Evolutionary conservation across 2,888 invertebrate genomes (phyloP).

Genomic region (Papilio gigon): DNA sequence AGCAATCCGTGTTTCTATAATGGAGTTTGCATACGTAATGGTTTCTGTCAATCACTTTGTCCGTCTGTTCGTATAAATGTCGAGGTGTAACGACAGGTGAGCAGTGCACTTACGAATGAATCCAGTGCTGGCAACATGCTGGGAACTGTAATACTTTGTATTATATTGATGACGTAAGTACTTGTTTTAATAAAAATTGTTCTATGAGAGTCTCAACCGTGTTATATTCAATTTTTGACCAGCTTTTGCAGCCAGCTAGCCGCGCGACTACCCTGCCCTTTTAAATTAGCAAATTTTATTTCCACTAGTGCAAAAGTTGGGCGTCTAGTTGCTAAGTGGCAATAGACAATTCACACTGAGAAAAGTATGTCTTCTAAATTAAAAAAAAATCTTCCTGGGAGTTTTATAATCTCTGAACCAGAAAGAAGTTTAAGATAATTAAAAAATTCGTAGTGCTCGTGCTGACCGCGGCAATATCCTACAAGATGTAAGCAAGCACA

Average conservation of each 20-base stretch:
- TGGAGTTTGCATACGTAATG: conserved; percentile 56
- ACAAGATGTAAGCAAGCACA: conserved; percentile 53
- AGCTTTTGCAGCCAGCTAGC: no score
- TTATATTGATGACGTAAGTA: conserved; percentile 40
- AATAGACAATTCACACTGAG: no score
- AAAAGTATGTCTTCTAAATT: no score
- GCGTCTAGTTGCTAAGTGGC: no score
- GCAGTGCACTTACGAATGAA: conserved; percentile 35
- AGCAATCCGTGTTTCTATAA: conserved; percentile 46
- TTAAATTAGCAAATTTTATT: no score
- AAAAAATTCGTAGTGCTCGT: conserved; percentile 49
- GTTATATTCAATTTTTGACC: conserved; percentile 6
- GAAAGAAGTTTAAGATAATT: no score
- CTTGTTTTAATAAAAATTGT: no score
- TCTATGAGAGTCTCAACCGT: no score
- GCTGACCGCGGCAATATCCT: conserved; percentile 55
- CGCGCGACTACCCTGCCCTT: no score
- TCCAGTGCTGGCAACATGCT: conserved; percentile 48
- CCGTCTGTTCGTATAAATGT: conserved; percentile 41
- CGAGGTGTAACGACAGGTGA: neutral
- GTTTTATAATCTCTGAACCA: no score
- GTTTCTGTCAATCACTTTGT: conserved; percentile 52
- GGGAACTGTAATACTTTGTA: conserved; percentile 31
- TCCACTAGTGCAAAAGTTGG: no score
- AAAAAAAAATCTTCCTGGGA: no score